Conservation (phyloP, 2,113 vertebrate species). For the Sinocyclocheilus maitianheensis region DNA sequence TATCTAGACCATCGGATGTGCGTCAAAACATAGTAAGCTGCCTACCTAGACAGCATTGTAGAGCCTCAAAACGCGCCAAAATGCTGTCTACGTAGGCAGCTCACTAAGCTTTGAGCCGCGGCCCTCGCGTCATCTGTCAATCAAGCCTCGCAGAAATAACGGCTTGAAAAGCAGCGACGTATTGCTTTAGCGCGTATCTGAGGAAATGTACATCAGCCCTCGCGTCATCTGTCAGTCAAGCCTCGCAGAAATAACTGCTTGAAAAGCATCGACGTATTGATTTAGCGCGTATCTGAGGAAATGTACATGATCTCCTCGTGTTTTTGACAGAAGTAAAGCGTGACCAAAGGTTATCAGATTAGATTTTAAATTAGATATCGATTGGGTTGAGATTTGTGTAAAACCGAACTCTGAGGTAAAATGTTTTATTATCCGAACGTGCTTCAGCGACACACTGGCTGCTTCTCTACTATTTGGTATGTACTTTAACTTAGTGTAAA, state of each 20-base stretch:
- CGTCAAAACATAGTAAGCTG: not conserved
- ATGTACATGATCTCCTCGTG: not conserved
- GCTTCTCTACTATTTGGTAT: constrained; percentile 85
- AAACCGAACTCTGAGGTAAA: constrained; percentile 38
- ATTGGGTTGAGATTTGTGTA: not conserved
- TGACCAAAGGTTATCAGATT: not conserved
- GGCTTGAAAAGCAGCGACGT: not conserved
- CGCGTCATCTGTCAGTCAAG: constrained; percentile 26
- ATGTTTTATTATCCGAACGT: constrained; percentile 87
- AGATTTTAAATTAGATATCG: constrained; percentile 31
- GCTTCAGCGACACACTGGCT: constrained; percentile 79
- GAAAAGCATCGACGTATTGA: not conserved
- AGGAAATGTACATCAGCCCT: not conserved
- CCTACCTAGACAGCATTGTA: not conserved
- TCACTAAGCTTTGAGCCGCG: not conserved
- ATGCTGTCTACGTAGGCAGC: not conserved
- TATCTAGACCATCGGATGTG: not conserved
- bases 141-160: constrained; percentile 23
- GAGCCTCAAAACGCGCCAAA: not conserved
- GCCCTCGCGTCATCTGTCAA: constrained; percentile 16
- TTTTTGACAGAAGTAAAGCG: constrained; percentile 5
- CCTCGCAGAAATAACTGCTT: not conserved
- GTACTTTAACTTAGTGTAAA: constrained; percentile 16
- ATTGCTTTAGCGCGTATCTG: not conserved
- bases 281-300: constrained; percentile 2